Conservation (phyloP, 35 echinoderm and acorn worm species). For the Apostichopus parvimensis region DNA sequence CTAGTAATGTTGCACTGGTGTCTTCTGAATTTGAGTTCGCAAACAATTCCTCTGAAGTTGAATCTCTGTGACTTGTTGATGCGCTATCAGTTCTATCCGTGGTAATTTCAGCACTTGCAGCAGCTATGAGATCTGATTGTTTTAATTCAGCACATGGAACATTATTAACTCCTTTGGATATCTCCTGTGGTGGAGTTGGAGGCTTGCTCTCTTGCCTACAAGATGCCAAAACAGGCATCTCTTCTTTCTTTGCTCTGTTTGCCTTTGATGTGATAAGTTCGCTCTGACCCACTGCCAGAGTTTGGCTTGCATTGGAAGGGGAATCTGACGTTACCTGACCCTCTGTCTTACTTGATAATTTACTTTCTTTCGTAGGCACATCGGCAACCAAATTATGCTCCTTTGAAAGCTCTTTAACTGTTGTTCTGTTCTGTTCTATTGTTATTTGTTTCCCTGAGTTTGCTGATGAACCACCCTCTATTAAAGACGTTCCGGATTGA, state of each 20-base stretch:
- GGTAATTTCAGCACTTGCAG: neutral
- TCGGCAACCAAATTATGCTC: conserved; percentile 13
- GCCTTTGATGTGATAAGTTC: neutral
- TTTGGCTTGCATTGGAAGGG: neutral
- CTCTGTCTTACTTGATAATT: neutral
- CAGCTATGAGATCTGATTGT: neutral
- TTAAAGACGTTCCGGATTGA: neutral
- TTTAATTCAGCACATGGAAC: neutral
- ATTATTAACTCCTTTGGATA: neutral
- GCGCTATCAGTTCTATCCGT: neutral
- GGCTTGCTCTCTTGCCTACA: no score
- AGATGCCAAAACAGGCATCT: no score
- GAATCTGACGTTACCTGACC: neutral
- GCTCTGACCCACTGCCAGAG: neutral
- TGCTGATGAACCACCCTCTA: neutral
- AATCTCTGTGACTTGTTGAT: neutral
- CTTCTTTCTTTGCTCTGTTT: neutral
- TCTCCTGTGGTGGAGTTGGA: neutral
- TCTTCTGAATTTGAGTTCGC: neutral
- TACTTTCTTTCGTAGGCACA: conserved; percentile 12
- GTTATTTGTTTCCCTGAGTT: conserved; percentile 29
- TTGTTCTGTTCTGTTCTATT: neutral
- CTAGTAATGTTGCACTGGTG: neutral
- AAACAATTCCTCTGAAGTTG: neutral
- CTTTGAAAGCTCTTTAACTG: neutral